Evolutionary conservation across 2,797 vertebrate species (phyloP).

Genomic region (Gymnoscopelus microlampas): DNA sequence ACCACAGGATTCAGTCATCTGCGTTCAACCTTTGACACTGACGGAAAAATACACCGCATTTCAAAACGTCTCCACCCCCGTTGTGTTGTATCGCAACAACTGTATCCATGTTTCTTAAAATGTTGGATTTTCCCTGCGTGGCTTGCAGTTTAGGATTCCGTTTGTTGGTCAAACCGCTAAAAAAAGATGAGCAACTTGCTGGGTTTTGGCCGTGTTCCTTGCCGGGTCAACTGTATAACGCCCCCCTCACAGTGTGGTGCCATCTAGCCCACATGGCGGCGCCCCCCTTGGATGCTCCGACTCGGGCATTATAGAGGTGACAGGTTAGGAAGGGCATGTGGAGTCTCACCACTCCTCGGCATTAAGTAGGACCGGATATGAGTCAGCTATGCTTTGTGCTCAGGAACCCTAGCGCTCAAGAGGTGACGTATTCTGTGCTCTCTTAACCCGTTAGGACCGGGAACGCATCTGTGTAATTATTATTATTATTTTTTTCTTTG

Average conservation of each 20-base stretch:
- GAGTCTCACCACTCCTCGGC: not conserved
- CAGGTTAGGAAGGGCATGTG: not conserved
- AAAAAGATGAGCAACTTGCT: no score
- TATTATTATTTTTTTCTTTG: no score
- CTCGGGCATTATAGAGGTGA: not conserved
- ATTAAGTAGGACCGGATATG: constrained; percentile 6
- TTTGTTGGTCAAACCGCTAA: not conserved
- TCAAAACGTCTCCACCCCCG: constrained; percentile 54
- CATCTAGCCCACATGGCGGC: not conserved
- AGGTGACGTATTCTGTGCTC: not conserved
- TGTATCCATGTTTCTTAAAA: constrained; percentile 25
- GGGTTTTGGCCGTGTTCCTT: not conserved
- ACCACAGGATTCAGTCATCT: constrained; percentile 79
- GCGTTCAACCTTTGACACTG: constrained; percentile 79
- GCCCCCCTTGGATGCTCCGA: not conserved
- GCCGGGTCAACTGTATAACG: not conserved
- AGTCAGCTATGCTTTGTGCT: not conserved
- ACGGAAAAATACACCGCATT: constrained; percentile 67
- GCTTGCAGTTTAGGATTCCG: constrained; percentile 1
- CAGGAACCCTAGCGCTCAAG: not conserved
- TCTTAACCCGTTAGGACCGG: no score
- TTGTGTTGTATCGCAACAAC: constrained; percentile 61
- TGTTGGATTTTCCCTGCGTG: constrained; percentile 5
- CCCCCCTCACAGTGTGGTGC: not conserved
- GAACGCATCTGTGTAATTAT: no score